Evolutionary conservation across 2,113 vertebrate species (phyloP), one percentile per base, ranked within the genome.

Genomic region (Alethe castanea): DNA sequence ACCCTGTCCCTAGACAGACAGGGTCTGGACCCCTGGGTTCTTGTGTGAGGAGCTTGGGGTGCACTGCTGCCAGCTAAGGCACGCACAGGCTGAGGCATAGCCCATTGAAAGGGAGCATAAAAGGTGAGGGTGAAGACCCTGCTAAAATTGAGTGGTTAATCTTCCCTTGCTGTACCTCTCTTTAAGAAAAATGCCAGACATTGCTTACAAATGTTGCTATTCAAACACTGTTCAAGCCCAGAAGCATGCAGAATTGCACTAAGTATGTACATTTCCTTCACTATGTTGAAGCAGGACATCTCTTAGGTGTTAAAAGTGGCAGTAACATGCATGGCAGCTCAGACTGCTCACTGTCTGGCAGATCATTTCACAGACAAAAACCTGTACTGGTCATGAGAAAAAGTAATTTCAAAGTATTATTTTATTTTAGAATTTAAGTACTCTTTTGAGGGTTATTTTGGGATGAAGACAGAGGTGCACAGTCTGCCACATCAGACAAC

Each of bases 71-170:
- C 13, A 1, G 22, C 20, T 8, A 3, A 29, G 57, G 28, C 36
- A 28, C 0, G 0, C 44, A 40, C 3, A 8, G 52, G 14, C 28
- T 11, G 42, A 35, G 16, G 48, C 12, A 62, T 0, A 7, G 45
- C 35, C 14, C 18, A 5, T 9, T 19, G 44, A 80, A 12, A 57
- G 19, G 16, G 14, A 20, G 12, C 4, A 3, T 2, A 24, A 40
- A 35, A 5, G 13, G 4, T 8, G 24, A 38, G 6, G 28, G 15
- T 6, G 3, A 44, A 74, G 36, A 53, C 28, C 31, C 40, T 42
- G 19, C 29, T 40, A 25, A 36, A 66, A 45, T 1, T 19, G 47
- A 36, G 19, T 1, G 1, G 25, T 23, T 42, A 9, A 50, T 28
- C 33, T 67, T 65, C 36, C 35, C 16, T 35, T 16, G 19, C 11